Base-by-base conservation (phyloP, 2,888 invertebrate species). In the Eristalis tenax region DNA sequence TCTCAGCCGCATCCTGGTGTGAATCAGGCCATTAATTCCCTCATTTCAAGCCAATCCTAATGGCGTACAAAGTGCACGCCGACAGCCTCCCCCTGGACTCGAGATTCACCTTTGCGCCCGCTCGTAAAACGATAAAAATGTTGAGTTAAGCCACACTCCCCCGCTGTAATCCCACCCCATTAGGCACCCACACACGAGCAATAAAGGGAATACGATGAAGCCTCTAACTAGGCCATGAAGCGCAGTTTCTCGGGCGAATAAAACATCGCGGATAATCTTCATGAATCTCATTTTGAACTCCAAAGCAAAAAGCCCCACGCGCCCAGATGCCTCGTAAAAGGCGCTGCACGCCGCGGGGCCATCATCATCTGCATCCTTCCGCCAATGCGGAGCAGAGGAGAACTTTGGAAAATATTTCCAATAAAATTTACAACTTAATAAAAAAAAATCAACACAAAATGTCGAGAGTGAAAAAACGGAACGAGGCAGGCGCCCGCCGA, bases 351-450 rank as follows among this genome's bases (percentile, higher is more conserved):
- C 23, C 15, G 56, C 23, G n/a, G 56, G 56, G 63, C 50, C 1
- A 66, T 57, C 71, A 71, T 65, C 71, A 71, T 65, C 78, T 59
- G 74, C 40, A 74, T 74, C 68, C 63, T 26, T 8, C 26, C 32
- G 8, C 50, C 59, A 68, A 61, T 64, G 64, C 50, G 35, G 50
- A 18, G 75, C 35, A 13, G 32, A 4, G 50, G 18, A 69, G 28
- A n/a, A 35, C 28, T 76, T 38, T 26, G 22, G 43, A 35, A 50
- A 38, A 43, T 66, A 50, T 64, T n/a, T 64, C 38, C 59, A 83
- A 78, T 79, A 85, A 82, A 77, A 28, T 82, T 78, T 73, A 82
- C 65, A 65, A 66, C 65, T 74, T 70, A 50, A 65, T 71, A 84
- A 71, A 69, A 81, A 69, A 81, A 69, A 35, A 69, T 59, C 59